Evolutionary conservation across 64 coral and sea anemone genomes (phyloP), one percentile per base, ranked within the genome.

Genomic region (Montipora capricornis): DNA sequence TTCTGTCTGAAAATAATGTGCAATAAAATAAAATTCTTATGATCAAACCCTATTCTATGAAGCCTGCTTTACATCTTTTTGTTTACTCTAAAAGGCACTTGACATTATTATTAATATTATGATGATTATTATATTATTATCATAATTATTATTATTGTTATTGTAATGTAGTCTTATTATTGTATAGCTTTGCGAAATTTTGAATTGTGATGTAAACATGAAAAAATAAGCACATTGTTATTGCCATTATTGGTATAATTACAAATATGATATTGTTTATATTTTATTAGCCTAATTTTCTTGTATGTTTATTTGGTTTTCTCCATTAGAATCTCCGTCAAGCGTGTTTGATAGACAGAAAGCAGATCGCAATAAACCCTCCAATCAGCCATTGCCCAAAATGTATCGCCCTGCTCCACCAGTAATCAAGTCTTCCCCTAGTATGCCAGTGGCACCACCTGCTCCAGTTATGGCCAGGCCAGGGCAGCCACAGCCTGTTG

Each of bases 401-500:
- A 88, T 87, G 66, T 89, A 95, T 75, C 87, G 96, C 61, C 96
- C 96, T 68, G 76, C 49, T 62, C 87, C 92, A 44, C 96, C 96
- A 15, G 81, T 84, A 47, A 89, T 91, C 6, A 94, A 89, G 64
- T 47, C 96, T 12, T 76, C 92, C 13, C 59, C n/a, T 3, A 85
- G 81, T 20, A 84, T 89, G 17, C 89, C 90, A 47, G 77, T 92
- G 47, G 75, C 89, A 11, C 89, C 58, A 20, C 93, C 96, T 14
- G 87, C 96, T 20, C 89, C 93, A 82, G 90, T 95, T 17, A 66
- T 88, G 19, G 77, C 96, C 10, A 53, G 96, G 71, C 96, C 96
- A 20, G 96, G 96, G 8, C 96, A 97, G 44, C 80, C 96, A n/a
- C 82, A 89, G 75, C 96, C 96, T 84, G 96, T 97, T 67, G 96